Conservation (phyloP, 2,113 vertebrate genomes). For the Casuarius casuarius region DNA sequence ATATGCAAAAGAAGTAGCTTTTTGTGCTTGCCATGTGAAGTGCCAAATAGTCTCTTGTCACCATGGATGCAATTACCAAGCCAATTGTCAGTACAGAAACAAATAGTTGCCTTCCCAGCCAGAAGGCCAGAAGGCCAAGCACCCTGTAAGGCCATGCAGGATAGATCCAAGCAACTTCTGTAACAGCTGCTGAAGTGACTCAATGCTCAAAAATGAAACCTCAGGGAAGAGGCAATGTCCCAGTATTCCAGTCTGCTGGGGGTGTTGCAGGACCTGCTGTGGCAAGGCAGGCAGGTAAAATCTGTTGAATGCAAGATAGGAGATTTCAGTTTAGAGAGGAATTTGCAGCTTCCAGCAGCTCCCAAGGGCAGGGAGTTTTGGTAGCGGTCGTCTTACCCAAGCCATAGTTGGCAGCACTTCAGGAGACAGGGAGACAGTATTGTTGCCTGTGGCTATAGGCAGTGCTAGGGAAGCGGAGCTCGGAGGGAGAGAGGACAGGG, state of each 20-base stretch:
- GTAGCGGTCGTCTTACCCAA: neutral
- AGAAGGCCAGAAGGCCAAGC: neutral
- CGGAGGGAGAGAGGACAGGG: neutral
- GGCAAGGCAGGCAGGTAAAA: neutral
- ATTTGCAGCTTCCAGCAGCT: neutral
- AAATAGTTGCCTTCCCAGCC: neutral
- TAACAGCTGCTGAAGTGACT: neutral
- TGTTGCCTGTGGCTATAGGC: neutral
- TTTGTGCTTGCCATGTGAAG: neutral
- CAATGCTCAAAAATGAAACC: neutral
- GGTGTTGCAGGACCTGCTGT: neutral
- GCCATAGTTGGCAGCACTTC: neutral
- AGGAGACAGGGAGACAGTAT: neutral
- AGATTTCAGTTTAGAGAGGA: neutral
- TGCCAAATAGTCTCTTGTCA: neutral
- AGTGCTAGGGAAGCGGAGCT: neutral
- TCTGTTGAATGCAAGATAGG: neutral
- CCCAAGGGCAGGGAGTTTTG: accelerated
- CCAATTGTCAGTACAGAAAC: neutral
- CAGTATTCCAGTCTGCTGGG: neutral
- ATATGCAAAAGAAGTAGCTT: neutral
- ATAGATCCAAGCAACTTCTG: neutral
- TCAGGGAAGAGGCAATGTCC: neutral
- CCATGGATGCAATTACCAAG: neutral
- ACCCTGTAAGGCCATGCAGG: neutral